These are phyloP conservation scores for Anodontia alba DNA, from an alignment of 2,888 invertebrate species.

Conservation along the genomic window DNA sequence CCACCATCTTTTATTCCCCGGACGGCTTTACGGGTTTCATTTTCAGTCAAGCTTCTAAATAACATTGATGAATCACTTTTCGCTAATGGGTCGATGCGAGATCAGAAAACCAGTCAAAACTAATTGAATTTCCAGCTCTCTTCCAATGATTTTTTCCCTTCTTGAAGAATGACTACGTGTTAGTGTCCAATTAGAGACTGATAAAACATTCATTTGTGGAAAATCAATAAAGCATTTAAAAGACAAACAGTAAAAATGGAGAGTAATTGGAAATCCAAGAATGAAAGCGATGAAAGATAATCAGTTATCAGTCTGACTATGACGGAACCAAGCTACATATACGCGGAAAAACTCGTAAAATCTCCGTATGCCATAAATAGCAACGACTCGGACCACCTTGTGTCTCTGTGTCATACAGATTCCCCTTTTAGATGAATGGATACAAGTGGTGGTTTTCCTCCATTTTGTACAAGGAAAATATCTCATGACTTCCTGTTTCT, in stretches of 20 bases:
- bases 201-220: slow-evolving; percentile 60
- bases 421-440: no score
- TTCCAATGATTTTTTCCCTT: slow-evolving; percentile 46
- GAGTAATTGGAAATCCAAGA: slow-evolving; percentile 30
- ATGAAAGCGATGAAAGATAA: slow-evolving; percentile 8
- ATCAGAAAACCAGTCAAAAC: slow-evolving; percentile 52
- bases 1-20: slow-evolving; percentile 51
- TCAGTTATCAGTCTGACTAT: background rate
- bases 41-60: slow-evolving; percentile 49
- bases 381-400: no score
- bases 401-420: no score
- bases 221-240: slow-evolving; percentile 44
- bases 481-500: no score
- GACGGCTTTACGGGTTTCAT: slow-evolving; percentile 55
- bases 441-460: no score
- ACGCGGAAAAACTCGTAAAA: no score
- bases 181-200: slow-evolving; percentile 61
- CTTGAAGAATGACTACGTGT: slow-evolving; percentile 31
- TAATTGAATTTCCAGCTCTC: slow-evolving; percentile 56
- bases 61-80: slow-evolving; percentile 61
- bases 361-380: no score
- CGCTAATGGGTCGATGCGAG: slow-evolving; percentile 54
- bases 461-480: no score
- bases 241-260: slow-evolving; percentile 26
- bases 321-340: no score